These are phyloP conservation scores for Pammene fasciana DNA, from an alignment of 2,888 invertebrate genomes.

Conservation along the genomic window DNA sequence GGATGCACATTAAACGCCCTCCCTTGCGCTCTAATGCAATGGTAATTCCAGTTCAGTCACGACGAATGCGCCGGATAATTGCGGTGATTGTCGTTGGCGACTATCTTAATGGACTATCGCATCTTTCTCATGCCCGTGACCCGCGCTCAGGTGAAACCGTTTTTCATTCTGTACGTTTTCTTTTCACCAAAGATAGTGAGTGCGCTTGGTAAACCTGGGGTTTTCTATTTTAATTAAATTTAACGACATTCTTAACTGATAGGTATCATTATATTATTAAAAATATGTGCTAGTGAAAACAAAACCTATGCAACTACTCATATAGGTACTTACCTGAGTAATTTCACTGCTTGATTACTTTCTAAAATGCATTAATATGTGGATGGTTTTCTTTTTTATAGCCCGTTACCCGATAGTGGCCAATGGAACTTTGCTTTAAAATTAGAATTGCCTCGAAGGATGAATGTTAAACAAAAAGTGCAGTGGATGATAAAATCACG, in stretches of 20 bases:
- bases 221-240: slow-evolving; percentile 8
- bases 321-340: too few relatives aligned
- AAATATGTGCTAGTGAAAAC: background rate
- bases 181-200: slow-evolving; percentile 73
- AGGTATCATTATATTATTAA: background rate
- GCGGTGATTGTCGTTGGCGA: slow-evolving; percentile 74
- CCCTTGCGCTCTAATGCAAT: slow-evolving; percentile 77
- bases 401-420: too few relatives aligned
- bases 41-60: slow-evolving; percentile 77
- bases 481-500: too few relatives aligned
- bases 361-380: background rate
- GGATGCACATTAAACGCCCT: slow-evolving; percentile 74
- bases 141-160: slow-evolving; percentile 75
- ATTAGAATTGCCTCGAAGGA: too few relatives aligned
- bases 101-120: slow-evolving; percentile 80
- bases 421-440: too few relatives aligned
- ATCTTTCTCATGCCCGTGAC: slow-evolving; percentile 76
- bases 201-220: slow-evolving; percentile 58
- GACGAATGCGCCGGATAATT: slow-evolving; percentile 80
- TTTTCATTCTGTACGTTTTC: slow-evolving; percentile 78
- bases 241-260: slow-evolving; percentile 5
- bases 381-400: background rate
- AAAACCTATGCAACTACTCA: background rate
- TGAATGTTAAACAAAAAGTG: too few relatives aligned
- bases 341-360: background rate